Evolutionary conservation across 2,888 invertebrate species (phyloP), one percentile per base, ranked within the genome.

Genomic region (Chaetoderma sp.): DNA sequence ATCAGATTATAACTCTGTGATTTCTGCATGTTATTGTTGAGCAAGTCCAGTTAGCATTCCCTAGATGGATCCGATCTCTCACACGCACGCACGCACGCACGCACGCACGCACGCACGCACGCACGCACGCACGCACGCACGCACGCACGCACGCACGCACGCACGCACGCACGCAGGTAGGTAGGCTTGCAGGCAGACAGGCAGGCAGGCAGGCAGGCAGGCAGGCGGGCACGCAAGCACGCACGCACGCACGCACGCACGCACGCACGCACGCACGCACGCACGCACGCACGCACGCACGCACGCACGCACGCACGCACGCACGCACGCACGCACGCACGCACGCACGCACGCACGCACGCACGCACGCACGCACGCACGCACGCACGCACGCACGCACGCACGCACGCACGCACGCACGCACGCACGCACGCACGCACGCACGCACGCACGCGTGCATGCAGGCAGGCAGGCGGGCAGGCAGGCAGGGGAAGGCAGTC

Each of bases 31-130:
- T n/a, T n/a, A n/a, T n/a, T n/a, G n/a, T n/a, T n/a, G n/a, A n/a
- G n/a, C n/a, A n/a, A n/a, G n/a, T n/a, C n/a, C n/a, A n/a, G n/a
- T n/a, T n/a, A n/a, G n/a, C n/a, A 42, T 42, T 5, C 44, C 21
- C 10, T n/a, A 39, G 10, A 39, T n/a, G 10, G 39, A 5, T 42
- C n/a, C 4, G 28, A 1, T 21, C 45, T 30, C 28, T 30, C 45
- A 47, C 4, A 28, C 8, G 13, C 45, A 59, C 28, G 32, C 45
- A 58, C 45, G 47, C 45, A 58, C 28, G 32, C 28, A 45, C 28
- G 47, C 45, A 59, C 45, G 47, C 45, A 59, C 45, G 44, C 36
- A 58, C 44, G 33, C 4, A 64, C 32, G 54, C 25, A 3, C 3
- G 4, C 21, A 47, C 28, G 2, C 28, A 18, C 28, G 23, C 28